Conservation (phyloP, 2,888 invertebrate species). For the Rhingia campestris region DNA sequence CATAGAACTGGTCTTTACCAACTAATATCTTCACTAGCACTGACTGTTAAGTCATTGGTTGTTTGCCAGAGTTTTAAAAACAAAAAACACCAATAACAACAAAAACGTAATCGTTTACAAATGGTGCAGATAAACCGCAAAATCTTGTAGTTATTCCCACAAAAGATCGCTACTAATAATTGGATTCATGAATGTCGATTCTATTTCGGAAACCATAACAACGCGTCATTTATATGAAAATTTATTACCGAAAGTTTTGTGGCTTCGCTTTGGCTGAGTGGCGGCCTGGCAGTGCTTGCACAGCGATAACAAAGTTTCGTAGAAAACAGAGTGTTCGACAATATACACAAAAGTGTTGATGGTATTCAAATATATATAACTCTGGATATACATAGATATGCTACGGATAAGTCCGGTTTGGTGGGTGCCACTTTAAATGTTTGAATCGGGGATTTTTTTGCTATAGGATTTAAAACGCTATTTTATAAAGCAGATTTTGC, state of each 20-base stretch:
- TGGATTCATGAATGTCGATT: background rate
- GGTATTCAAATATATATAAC: background rate
- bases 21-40: slow-evolving; percentile 25
- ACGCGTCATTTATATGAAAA: background rate
- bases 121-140: background rate
- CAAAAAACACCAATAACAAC: background rate
- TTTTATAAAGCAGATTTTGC: too few species aligned
- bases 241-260: background rate
- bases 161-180: background rate
- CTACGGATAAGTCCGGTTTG: slow-evolving; percentile 37
- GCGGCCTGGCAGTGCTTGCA: background rate
- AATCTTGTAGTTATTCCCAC: background rate
- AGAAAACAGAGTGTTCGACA: slow-evolving; percentile 19
- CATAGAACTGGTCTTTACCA: slow-evolving; percentile 9
- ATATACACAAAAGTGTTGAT: slow-evolving; percentile 11
- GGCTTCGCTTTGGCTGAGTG: background rate
- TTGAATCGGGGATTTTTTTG: slow-evolving; percentile 10
- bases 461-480: background rate
- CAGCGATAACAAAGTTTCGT: slow-evolving; percentile 2
- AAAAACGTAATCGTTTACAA: background rate
- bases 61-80: background rate
- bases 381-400: background rate
- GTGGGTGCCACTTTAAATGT: slow-evolving; percentile 1
- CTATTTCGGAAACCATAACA: background rate
- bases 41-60: slow-evolving; percentile 8